Conservation (phyloP, 2,797 vertebrate genomes). For the Microtus obscurus region DNA sequence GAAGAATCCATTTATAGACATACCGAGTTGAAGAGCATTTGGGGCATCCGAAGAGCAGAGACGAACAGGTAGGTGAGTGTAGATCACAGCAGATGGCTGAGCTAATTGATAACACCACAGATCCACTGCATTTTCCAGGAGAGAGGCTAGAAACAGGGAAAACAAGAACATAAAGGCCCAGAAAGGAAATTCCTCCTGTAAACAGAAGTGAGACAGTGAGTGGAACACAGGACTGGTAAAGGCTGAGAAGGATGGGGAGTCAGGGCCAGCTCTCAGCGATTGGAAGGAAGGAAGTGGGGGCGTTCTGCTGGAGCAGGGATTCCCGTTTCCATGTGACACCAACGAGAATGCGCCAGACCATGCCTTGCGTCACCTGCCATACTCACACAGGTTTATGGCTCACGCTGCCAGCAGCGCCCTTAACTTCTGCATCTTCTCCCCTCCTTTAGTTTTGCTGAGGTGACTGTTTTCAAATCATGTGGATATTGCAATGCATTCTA, state of each 20-base stretch:
- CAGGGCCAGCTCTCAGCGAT: neutral
- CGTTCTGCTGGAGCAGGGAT: neutral
- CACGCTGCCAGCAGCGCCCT: neutral
- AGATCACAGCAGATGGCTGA: neutral
- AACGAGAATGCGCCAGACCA: neutral
- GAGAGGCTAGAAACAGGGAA: neutral
- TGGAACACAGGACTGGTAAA: neutral
- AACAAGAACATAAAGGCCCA: neutral
- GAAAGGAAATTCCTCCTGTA: neutral
- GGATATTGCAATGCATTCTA: slow-evolving; percentile 62
- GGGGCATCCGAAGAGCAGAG: neutral
- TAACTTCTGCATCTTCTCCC: slow-evolving; percentile 55
- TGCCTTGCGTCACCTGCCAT: neutral
- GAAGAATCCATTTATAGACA: neutral
- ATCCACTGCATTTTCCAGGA: neutral
- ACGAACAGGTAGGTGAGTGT: rapidly evolving
- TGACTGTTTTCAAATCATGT: slow-evolving; percentile 66
- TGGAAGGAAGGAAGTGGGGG: neutral
- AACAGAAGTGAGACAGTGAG: neutral
- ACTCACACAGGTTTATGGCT: slow-evolving; percentile 19
- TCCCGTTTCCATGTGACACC: neutral
- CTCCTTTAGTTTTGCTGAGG: slow-evolving; percentile 74
- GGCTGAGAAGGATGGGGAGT: neutral
- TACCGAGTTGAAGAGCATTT: neutral
- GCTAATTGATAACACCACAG: neutral